phyloP scores from a whole-genome alignment of 2,888 invertebrate genomes.

The Troides helena region DNA sequence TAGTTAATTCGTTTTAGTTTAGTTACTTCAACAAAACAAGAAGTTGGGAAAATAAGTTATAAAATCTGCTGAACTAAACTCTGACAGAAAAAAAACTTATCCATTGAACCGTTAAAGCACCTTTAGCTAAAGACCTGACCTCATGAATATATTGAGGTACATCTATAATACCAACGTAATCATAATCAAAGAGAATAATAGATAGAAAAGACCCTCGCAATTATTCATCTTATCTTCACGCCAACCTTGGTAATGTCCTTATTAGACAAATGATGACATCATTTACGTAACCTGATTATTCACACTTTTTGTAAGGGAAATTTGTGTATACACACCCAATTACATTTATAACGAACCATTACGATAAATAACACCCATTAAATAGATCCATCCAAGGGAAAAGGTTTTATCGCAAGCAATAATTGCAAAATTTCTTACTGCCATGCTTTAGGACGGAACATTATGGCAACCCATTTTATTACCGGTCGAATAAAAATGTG shows the following conservation, averaged over 20 bases:
- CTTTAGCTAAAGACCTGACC: too few species aligned
- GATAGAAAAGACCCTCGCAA: too few species aligned
- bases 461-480: constrained; percentile 4
- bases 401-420: constrained; percentile 12
- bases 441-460: neutral
- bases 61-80: too few species aligned
- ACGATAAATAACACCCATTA: constrained; percentile 16
- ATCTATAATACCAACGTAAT: too few species aligned
- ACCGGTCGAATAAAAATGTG: neutral
- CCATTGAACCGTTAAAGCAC: too few species aligned
- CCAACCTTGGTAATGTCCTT: neutral
- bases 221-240: neutral
- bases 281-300: neutral
- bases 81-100: too few species aligned
- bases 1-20: too few species aligned
- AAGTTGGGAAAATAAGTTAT: too few species aligned
- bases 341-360: constrained; percentile 14
- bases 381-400: constrained; percentile 9
- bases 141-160: too few species aligned
- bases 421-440: constrained; percentile 13
- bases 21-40: too few species aligned
- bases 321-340: neutral
- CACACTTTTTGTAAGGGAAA: constrained; percentile 6
- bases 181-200: too few species aligned
- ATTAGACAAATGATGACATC: neutral